Percentiles rank a stretch among this genome's conserved stretches.
Conservation (phyloP, 2,888 invertebrate genomes). For the Eupithecia subumbrata region DNA sequence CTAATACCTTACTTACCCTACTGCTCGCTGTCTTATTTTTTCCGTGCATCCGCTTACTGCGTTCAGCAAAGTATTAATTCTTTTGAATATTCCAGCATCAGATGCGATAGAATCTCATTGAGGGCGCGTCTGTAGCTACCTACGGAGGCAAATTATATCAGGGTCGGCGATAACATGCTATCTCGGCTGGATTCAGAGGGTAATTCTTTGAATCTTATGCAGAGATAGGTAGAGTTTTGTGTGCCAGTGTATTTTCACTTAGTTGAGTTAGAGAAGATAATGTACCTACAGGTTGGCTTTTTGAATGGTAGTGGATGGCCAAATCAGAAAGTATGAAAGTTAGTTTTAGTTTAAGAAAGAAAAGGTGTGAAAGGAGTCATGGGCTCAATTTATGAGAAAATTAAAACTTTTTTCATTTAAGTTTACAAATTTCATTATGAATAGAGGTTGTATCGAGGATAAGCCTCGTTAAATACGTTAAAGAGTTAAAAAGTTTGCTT, state of each 20-base stretch:
- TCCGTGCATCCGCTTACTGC: slow-evolving; percentile 50
- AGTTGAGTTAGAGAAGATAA: neutral
- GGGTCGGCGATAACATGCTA: slow-evolving; percentile 31
- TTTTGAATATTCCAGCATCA: slow-evolving; percentile 55
- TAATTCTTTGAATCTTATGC: slow-evolving; percentile 9
- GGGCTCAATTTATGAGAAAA: no score
- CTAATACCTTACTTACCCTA: neutral
- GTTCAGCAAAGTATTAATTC: slow-evolving; percentile 56
- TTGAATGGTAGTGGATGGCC: no score
- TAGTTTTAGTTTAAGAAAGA: no score
- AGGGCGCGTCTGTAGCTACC: slow-evolving; percentile 37
- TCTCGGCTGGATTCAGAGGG: slow-evolving; percentile 32
- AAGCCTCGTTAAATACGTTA: no score
- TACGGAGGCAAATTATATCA: slow-evolving; percentile 31
- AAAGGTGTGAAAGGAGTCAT: no score
- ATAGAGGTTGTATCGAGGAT: no score
- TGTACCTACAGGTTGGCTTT: no score
- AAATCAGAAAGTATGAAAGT: no score
- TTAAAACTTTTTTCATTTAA: no score
- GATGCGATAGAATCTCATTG: slow-evolving; percentile 48
- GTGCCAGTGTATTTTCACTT: neutral
- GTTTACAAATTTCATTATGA: no score
- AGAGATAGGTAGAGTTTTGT: neutral
- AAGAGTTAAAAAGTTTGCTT: neutral
- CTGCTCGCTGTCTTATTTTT: neutral